phyloP scores from a whole-genome alignment of 2,113 vertebrate genomes.

The Silurus glanis region DNA sequence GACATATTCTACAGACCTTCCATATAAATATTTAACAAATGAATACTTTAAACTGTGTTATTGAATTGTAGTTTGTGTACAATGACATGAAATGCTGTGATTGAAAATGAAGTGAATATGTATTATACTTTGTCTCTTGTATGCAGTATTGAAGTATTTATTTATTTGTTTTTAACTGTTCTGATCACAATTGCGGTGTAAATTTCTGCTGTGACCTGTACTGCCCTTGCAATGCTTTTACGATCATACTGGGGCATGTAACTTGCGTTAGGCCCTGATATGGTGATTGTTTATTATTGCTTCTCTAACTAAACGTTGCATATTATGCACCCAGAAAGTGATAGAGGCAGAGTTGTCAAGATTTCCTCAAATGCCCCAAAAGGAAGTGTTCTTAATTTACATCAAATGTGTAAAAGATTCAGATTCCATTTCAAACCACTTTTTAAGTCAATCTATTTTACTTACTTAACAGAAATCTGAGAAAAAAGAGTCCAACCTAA shows the following conservation, averaged over 20 bases:
- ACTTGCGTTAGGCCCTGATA: neutral
- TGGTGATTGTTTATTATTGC: neutral
- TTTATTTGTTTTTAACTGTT: slow-evolving; percentile 18
- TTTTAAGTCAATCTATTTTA: neutral
- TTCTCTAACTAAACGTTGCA: neutral
- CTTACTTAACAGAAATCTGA: neutral
- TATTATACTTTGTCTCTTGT: slow-evolving; percentile 16
- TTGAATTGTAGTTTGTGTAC: neutral
- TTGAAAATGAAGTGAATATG: neutral
- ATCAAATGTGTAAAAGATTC: neutral
- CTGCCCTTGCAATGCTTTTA: slow-evolving; percentile 18
- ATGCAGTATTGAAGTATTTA: slow-evolving; percentile 27
- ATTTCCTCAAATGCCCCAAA: neutral
- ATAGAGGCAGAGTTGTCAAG: neutral
- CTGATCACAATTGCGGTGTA: slow-evolving; percentile 17
- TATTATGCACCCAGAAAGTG: slow-evolving; percentile 6
- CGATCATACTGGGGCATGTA: neutral
- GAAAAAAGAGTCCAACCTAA: neutral
- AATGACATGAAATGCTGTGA: slow-evolving; percentile 10
- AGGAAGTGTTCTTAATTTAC: neutral
- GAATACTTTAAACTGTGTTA: slow-evolving; percentile 17
- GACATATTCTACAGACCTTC: slow-evolving; percentile 3
- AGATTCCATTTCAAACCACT: neutral
- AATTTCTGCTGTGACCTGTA: slow-evolving; percentile 1
- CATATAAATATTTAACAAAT: slow-evolving; percentile 9